Evolutionary conservation across 2,113 vertebrate species (phyloP), one percentile per base, ranked within the genome.

Genomic region (Australoheros scitulus): DNA sequence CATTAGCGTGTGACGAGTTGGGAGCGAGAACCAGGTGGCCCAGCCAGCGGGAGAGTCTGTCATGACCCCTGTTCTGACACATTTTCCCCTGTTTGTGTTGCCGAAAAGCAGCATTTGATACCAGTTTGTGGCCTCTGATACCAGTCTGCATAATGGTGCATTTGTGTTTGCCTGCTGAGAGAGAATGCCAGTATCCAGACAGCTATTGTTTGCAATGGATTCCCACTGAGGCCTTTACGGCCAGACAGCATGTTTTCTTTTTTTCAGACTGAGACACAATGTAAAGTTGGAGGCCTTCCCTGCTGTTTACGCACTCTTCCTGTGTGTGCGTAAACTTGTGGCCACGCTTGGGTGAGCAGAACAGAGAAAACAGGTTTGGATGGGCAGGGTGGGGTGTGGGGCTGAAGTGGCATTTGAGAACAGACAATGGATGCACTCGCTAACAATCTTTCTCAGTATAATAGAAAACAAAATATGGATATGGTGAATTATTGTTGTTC

Each of bases 131-230:
- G 24, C 74, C 70, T 68, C 58, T 15, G 68, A 47, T 78, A 60
- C 47, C 57, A 11, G 9, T 60, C 24, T 22, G 72, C 34, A 89
- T 85, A 94, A 92, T 89, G 22, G 81, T 34, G 4, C 43, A 24
- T 79, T 92, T 87, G 91, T 92, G 14, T 81, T 76, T 41, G 76
- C 87, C 86, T 82, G 86, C 87, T 91, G 91, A 60, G 92, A 91
- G 82, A 61, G 68, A 89, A 84, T 50, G 68, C 87, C 43, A 22
- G 10, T 26, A 76, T 81, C 77, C 83, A 81, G 88, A 81, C 83
- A 52, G 85, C 76, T 68, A 56, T 87, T 92, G 86, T 90, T 86
- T 81, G 77, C 60, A 85, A 90, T 91, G 85, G 76, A 85, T 65
- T 81, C 83, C 85, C 29, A 76, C 77, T 61, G 82, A 74, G 81